These are phyloP conservation scores for Tinea pellionella DNA, from an alignment of 2,888 invertebrate species.

Conservation along the genomic window DNA sequence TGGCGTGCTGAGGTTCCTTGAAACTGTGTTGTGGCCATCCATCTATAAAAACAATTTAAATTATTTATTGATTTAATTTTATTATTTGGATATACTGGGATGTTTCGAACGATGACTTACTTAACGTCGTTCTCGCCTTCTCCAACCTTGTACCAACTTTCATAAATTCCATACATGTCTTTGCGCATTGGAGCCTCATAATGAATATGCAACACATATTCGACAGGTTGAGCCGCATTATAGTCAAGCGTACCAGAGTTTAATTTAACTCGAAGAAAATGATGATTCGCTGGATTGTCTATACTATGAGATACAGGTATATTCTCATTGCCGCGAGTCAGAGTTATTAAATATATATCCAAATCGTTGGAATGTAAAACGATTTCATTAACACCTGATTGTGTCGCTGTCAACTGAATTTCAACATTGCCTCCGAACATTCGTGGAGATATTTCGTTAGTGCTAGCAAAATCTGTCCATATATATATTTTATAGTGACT, in stretches of 20 bases:
- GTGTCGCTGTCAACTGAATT: slow-evolving; percentile 40
- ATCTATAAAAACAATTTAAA: slow-evolving; percentile 34
- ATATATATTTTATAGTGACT: slow-evolving; percentile 60
- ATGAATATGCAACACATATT: slow-evolving; percentile 31
- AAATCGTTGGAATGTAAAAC: slow-evolving; percentile 43
- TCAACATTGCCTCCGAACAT: slow-evolving; percentile 41
- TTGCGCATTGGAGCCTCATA: slow-evolving; percentile 37
- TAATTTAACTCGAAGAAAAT: slow-evolving; percentile 32
- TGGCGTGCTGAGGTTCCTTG: slow-evolving; percentile 74
- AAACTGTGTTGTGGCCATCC: slow-evolving; percentile 77
- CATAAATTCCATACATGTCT: slow-evolving; percentile 58
- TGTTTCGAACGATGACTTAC: not conserved
- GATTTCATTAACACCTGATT: slow-evolving; percentile 34
- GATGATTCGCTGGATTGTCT: not conserved
- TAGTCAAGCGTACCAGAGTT: slow-evolving; percentile 25
- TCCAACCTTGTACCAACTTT: slow-evolving; percentile 45
- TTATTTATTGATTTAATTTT: not conserved
- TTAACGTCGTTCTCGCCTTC: slow-evolving; percentile 15
- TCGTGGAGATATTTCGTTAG: slow-evolving; percentile 19
- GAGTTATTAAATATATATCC: slow-evolving; percentile 36
- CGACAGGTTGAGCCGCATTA: slow-evolving; percentile 22
- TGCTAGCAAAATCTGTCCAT: slow-evolving; percentile 38
- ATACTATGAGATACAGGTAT: slow-evolving; percentile 23
- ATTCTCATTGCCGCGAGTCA: slow-evolving; percentile 32
- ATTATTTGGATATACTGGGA: not conserved